Conservation (phyloP, 2,888 invertebrate species). For the Brachycybe producta region DNA sequence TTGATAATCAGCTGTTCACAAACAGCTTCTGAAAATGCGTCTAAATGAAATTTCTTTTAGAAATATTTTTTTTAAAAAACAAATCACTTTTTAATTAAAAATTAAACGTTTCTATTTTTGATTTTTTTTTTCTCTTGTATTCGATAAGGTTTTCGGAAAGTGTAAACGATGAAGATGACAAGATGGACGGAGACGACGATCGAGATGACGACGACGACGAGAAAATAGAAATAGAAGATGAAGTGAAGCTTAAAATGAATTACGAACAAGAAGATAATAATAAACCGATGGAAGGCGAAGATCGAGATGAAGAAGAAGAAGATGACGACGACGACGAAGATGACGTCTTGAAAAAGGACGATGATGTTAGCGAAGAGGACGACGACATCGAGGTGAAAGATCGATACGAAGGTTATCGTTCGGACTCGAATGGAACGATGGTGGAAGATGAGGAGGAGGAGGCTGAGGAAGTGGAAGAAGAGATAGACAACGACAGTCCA, state of each 20-base stretch:
- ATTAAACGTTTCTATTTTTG: too few relatives aligned
- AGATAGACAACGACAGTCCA: conserved; percentile 25
- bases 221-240: too few relatives aligned
- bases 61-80: too few relatives aligned
- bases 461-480: conserved; percentile 13
- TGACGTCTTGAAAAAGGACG: background rate
- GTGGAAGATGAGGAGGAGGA: background rate
- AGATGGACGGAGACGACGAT: background rate
- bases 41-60: too few relatives aligned
- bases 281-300: background rate
- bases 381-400: background rate
- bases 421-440: background rate
- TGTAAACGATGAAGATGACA: background rate
- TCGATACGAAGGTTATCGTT: background rate
- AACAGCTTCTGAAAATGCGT: too few relatives aligned
- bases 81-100: too few relatives aligned
- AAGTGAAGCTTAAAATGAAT: too few relatives aligned
- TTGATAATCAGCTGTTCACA: too few relatives aligned
- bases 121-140: background rate
- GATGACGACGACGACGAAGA: background rate
- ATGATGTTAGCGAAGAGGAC: background rate
- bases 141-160: background rate
- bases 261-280: background rate
- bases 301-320: background rate
- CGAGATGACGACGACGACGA: conserved; percentile 1